These are phyloP conservation scores for Nesometra sesokonis DNA, from an alignment of 35 echinoderm and acorn worm species.

Conservation along the genomic window DNA sequence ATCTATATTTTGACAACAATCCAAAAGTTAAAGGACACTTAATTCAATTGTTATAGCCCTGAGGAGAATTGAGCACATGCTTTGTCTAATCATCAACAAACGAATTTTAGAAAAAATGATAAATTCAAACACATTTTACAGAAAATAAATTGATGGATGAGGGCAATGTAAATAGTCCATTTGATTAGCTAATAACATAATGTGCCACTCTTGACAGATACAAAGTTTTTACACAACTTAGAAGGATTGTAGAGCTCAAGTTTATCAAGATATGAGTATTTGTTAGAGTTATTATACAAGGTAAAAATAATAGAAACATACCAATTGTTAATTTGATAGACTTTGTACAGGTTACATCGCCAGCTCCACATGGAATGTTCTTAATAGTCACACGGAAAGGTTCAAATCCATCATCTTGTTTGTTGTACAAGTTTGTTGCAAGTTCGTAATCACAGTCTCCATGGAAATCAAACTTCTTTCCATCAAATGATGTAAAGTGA, in stretches of 20 bases:
- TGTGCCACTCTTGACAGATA: neutral
- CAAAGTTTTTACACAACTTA: neutral
- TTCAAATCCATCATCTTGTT: constrained; percentile 12
- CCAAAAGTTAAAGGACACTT: no score
- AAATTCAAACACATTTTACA: no score
- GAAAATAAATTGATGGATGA: no score
- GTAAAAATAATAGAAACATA: constrained; percentile 7
- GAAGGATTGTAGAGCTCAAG: neutral
- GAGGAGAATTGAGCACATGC: no score
- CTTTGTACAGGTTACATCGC: constrained; percentile 79
- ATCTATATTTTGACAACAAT: no score
- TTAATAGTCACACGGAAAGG: constrained; percentile 47
- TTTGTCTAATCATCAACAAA: no score
- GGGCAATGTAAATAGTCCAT: no score
- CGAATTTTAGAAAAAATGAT: no score
- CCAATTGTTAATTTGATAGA: constrained; percentile 59
- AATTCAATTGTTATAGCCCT: no score
- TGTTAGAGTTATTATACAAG: no score
- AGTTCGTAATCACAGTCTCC: constrained; percentile 79
- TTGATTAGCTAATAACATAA: no score
- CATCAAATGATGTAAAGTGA: constrained; percentile 83
- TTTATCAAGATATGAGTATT: neutral
- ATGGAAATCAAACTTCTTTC: constrained; percentile 49
- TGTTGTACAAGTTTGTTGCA: constrained; percentile 25
- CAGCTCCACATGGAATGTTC: constrained; percentile 68